These are phyloP conservation scores for Agelaius phoeniceus DNA, from an alignment of 2,113 vertebrate species.

Conservation along the genomic window DNA sequence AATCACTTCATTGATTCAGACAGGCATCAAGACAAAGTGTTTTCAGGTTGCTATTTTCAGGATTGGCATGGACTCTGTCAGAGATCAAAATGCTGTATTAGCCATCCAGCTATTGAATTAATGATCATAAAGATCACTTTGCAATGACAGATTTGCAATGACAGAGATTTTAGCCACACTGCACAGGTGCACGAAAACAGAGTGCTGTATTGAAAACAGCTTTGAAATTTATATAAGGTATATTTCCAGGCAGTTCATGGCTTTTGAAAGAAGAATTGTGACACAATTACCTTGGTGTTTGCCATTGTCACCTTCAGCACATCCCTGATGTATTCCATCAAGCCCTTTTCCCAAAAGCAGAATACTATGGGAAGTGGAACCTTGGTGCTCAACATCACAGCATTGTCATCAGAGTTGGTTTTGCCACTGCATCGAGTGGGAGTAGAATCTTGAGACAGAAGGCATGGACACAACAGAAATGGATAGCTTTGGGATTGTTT, in stretches of 20 bases:
- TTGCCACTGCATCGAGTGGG: neutral
- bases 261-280: neutral
- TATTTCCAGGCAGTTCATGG: neutral
- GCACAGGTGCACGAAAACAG: neutral
- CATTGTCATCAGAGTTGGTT: neutral
- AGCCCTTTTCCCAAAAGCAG: neutral
- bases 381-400: neutral
- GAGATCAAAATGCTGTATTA: neutral
- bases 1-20: slow-evolving; percentile 25
- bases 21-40: neutral
- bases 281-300: neutral
- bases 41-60: slow-evolving; percentile 56
- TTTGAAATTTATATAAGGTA: neutral
- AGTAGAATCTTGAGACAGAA: neutral
- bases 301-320: neutral
- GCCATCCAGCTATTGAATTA: neutral
- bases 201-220: neutral
- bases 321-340: neutral
- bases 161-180: neutral
- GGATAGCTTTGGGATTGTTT: neutral
- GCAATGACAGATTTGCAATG: neutral
- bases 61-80: slow-evolving; percentile 1
- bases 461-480: neutral
- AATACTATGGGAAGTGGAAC: neutral
- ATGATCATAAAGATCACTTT: slow-evolving; percentile 20